A percentile compares a stretch with the other conserved stretches of the same genome.
Evolutionary conservation across 2,888 invertebrate species (phyloP).

Genomic region (Podabrus alpinus): DNA sequence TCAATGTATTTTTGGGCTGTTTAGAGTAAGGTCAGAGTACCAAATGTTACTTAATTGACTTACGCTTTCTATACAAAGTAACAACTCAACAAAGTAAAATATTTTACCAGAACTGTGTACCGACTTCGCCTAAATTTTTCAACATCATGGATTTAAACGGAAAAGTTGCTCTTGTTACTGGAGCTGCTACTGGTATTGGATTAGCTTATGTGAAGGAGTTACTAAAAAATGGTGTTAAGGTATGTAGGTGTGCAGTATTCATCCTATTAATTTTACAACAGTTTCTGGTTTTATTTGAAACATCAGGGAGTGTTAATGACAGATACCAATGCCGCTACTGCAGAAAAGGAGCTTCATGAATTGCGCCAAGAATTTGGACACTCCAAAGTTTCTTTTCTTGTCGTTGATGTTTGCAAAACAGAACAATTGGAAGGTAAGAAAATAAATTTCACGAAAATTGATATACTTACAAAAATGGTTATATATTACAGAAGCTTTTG

Average conservation of each 20-base stretch:
- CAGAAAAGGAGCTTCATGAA: conserved; percentile 65
- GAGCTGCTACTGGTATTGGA: not conserved
- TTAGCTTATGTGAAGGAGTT: not conserved
- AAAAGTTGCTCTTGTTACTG: conserved; percentile 1
- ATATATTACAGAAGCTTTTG: not conserved
- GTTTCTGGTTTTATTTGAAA: not conserved
- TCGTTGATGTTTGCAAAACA: conserved; percentile 74
- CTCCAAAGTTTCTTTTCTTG: conserved; percentile 69
- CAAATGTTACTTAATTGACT: too few relatives aligned
- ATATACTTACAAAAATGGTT: not conserved
- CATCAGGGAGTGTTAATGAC: conserved; percentile 45
- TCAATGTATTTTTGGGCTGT: too few relatives aligned
- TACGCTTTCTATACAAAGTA: too few relatives aligned
- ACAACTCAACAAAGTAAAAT: too few relatives aligned
- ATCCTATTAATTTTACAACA: not conserved
- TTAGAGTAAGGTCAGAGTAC: too few relatives aligned
- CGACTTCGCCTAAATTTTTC: too few relatives aligned
- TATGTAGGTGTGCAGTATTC: not conserved
- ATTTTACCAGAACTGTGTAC: too few relatives aligned
- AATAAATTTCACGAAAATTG: not conserved
- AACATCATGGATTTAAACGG: not conserved
- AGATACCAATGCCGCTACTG: conserved; percentile 48
- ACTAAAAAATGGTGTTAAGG: conserved; percentile 9
- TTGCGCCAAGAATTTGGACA: conserved; percentile 67
- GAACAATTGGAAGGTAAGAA: conserved; percentile 69